Conservation (phyloP, 2,113 vertebrate species). For the Takifugu flavidus region DNA sequence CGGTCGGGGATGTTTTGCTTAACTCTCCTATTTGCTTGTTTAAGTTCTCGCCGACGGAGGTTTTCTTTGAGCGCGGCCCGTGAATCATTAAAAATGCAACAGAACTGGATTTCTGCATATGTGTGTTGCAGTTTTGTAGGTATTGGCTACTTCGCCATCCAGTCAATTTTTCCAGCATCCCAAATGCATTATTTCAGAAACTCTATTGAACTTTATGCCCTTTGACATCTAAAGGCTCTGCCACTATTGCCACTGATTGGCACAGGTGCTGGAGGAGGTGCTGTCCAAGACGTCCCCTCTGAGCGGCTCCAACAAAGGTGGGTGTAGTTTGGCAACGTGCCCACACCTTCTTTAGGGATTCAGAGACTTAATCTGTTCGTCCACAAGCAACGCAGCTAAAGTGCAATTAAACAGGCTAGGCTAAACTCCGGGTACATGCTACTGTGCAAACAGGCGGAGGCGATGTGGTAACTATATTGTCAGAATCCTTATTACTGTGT, state of each 20-base stretch:
- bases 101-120: background rate
- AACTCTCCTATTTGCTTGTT: background rate
- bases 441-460: constrained; percentile 15
- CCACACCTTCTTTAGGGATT: constrained; percentile 10
- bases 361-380: constrained; percentile 12
- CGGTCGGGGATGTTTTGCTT: background rate
- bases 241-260: constrained; percentile 49
- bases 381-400: background rate
- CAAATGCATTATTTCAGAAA: background rate
- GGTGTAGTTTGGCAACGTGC: constrained; percentile 25
- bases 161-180: background rate
- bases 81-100: background rate
- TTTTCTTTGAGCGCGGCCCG: no score
- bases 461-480: no score
- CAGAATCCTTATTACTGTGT: no score
- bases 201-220: constrained; percentile 12
- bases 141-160: background rate
- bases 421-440: constrained; percentile 8
- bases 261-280: constrained; percentile 5
- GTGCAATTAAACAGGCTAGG: background rate
- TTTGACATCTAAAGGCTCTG: constrained; percentile 27
- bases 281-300: background rate
- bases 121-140: background rate
- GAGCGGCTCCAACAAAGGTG: constrained; percentile 14
- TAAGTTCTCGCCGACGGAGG: no score